Conservation (phyloP, 2,113 vertebrate genomes). For the Bubo bubo region DNA sequence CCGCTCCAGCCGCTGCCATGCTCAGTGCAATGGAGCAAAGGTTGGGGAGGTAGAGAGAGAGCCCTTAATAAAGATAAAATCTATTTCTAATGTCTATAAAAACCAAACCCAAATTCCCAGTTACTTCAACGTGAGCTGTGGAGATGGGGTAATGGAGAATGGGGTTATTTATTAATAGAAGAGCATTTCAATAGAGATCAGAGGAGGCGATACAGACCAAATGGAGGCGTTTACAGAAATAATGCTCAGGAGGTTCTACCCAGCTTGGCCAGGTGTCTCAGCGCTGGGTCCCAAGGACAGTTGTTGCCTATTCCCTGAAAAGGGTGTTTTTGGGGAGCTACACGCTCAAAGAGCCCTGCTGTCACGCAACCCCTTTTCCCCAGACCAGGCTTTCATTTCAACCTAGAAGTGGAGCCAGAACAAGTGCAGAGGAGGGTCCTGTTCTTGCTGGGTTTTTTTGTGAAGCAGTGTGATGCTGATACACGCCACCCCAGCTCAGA, state of each 20-base stretch:
- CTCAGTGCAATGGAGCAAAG: slow-evolving; percentile 30
- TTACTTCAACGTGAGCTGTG: slow-evolving; percentile 53
- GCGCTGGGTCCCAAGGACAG: background rate
- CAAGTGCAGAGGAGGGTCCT: fast-evolving
- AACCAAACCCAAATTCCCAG: slow-evolving; percentile 70
- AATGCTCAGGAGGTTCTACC: slow-evolving; percentile 36
- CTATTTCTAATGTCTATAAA: slow-evolving; percentile 73
- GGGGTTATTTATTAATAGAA: slow-evolving; percentile 77
- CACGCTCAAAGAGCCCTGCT: background rate
- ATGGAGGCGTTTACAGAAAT: slow-evolving; percentile 61
- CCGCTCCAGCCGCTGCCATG: background rate
- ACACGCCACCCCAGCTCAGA: background rate
- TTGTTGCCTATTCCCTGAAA: background rate
- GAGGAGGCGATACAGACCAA: slow-evolving; percentile 50
- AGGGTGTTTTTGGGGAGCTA: background rate
- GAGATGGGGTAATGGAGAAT: slow-evolving; percentile 54
- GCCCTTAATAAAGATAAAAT: slow-evolving; percentile 70
- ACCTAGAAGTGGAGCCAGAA: background rate
- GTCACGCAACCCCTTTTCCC: background rate
- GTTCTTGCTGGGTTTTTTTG: background rate
- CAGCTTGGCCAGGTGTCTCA: slow-evolving; percentile 1
- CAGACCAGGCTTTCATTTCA: background rate
- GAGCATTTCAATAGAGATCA: slow-evolving; percentile 68
- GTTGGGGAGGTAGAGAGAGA: slow-evolving; percentile 8
- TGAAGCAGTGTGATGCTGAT: background rate